Conservation (phyloP, 2,113 vertebrate species). For the Salvelinus namaycush region DNA sequence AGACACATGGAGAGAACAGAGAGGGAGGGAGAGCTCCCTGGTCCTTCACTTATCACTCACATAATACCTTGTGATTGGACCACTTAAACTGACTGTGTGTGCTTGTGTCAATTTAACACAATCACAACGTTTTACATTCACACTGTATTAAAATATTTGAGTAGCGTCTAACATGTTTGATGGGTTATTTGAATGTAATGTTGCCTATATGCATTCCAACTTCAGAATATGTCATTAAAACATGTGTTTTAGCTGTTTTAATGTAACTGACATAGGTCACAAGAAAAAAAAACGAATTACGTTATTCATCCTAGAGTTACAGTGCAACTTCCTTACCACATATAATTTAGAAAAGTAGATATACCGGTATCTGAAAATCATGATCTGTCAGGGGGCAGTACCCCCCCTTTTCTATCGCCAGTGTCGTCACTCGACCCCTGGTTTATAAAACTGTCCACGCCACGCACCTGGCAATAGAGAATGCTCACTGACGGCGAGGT, state of each 20-base stretch:
- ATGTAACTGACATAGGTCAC: background rate
- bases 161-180: background rate
- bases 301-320: too few relatives aligned
- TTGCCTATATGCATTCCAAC: background rate
- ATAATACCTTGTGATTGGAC: background rate
- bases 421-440: constrained; percentile 65
- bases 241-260: background rate
- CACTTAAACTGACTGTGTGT: background rate
- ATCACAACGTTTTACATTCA: background rate
- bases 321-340: too few relatives aligned
- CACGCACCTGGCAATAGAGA: constrained; percentile 72
- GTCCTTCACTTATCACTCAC: background rate
- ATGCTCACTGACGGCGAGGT: background rate
- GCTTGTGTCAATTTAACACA: background rate
- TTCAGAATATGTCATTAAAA: background rate
- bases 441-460: constrained; percentile 73
- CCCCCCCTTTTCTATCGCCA: constrained; percentile 47
- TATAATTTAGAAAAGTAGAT: too few relatives aligned
- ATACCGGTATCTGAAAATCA: background rate
- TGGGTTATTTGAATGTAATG: background rate
- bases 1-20: constrained; percentile 34
- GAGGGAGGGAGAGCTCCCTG: constrained; percentile 2
- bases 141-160: background rate
- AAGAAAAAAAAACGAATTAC: background rate
- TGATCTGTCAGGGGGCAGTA: constrained; percentile 7